phyloP scores from a whole-genome alignment of 1,140 invertebrate genomes.

The Drosophila insularis region DNA sequence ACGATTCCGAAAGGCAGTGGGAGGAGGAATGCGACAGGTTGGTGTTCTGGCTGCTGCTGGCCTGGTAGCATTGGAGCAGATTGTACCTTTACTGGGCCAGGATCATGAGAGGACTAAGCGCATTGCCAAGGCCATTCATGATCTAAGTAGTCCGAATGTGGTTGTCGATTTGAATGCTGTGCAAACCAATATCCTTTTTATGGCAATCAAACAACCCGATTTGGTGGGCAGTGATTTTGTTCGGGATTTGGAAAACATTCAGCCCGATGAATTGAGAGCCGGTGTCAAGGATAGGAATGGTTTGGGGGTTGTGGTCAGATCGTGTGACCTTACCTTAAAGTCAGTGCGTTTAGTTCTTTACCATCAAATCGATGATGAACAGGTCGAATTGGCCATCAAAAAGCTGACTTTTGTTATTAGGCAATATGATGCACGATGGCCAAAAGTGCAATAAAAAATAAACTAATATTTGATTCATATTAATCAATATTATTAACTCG shows the following conservation, averaged over 20 bases:
- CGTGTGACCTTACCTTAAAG: neutral
- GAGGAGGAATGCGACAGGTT: conserved; percentile 95
- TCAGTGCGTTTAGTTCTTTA: neutral
- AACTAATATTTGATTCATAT: no score
- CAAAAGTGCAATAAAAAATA: neutral
- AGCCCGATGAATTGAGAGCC: neutral
- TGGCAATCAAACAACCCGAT: conserved; percentile 84
- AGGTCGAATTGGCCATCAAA: neutral
- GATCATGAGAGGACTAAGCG: conserved; percentile 89
- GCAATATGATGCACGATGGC: neutral
- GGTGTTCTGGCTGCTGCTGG: conserved; percentile 95
- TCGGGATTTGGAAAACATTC: neutral
- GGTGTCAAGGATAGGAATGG: neutral
- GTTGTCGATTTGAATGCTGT: conserved; percentile 86
- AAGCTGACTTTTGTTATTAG: neutral
- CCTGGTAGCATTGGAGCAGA: conserved; percentile 90
- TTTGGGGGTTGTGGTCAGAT: neutral
- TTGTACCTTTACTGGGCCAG: conserved; percentile 86
- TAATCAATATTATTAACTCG: no score
- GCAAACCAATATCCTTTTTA: conserved; percentile 91
- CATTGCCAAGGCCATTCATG: conserved; percentile 88
- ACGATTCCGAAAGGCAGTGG: conserved; percentile 91
- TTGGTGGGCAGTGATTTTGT: neutral
- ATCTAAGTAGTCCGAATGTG: conserved; percentile 84
- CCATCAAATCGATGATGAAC: neutral